Base-by-base conservation (phyloP, 2,113 vertebrate genomes). In the Macroglossus sobrinus region DNA sequence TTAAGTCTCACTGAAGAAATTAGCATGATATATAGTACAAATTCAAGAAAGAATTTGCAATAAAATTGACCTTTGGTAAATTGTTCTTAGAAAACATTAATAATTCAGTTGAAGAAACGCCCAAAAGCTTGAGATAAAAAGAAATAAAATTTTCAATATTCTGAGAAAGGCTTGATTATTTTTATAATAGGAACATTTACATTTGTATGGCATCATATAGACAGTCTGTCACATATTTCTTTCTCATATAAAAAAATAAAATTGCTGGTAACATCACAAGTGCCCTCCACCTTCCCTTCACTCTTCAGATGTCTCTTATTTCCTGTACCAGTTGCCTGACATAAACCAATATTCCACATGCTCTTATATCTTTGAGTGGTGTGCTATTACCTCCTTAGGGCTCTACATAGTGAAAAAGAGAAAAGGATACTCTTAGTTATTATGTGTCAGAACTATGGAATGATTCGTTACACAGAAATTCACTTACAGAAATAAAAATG, bases 111-210 rank as follows among this genome's bases (percentile, higher is more conserved):
- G 66, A 84, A 84, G 74, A 26, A 93, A 95, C 92, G 38, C 69
- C 57, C 84, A 91, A 94, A 93, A 63, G 18, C 9, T 21, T n/a
- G 43, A 89, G 0, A 93, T n/a, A 75, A 22, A 97, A 90, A 61
- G 53, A 96, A 94, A 92, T 82, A 63, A 96, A 85, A 14, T n/a
- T 93, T 94, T 90, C n/a, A 95, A 12, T 92, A 68, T 87, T 90
- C 69, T 79, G 47, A 14, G 38, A 87, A 89, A 86, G 55, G 5
- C 28, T 84, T 68, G 38, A 86, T 79, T 79, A 74, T 93, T 87
- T 38, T 35, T 14, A 8, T 33, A 95, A 91, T 45, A 94, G 35
- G 45, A 53, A 53, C 55, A 45, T 47, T 57, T 53, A 74, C 28
- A 43, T 3, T 76, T 81, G 26, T 35, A 43, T 92, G 75, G 7